Evolutionary conservation across 2,888 invertebrate species (phyloP).

Genomic region (Suillia variegata): DNA sequence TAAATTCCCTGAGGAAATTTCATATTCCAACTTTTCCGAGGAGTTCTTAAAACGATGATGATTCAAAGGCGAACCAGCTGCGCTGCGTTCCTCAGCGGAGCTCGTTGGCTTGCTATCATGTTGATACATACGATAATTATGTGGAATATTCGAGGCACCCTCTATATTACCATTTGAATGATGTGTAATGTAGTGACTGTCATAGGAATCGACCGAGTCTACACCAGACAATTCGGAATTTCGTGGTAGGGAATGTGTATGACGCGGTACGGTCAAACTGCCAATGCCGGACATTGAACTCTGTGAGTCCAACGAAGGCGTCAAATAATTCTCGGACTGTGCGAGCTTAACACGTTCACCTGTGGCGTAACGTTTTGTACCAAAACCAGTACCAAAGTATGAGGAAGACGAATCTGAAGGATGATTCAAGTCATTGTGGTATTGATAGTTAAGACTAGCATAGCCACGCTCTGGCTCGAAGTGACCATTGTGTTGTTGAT

Average conservation of each 20-base stretch:
- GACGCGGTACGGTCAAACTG: conserved; percentile 30
- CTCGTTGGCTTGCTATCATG: conserved; percentile 56
- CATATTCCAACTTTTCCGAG: conserved; percentile 65
- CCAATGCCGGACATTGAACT: conserved; percentile 46
- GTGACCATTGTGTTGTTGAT: conserved; percentile 39
- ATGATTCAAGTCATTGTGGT: conserved; percentile 58
- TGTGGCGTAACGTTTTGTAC: conserved; percentile 45
- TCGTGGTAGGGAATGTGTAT: conserved; percentile 58
- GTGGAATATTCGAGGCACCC: conserved; percentile 29
- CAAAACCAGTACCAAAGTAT: conserved; percentile 54
- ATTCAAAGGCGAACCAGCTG: conserved; percentile 42
- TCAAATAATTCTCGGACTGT: conserved; percentile 56
- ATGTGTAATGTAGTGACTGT: conserved; percentile 60
- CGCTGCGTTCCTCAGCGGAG: conserved; percentile 39
- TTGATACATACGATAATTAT: conserved; percentile 50
- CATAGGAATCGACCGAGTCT: conserved; percentile 60
- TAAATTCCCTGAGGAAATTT: conserved; percentile 66
- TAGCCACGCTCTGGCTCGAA: conserved; percentile 41
- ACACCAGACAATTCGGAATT: conserved; percentile 60
- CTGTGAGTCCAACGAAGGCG: conserved; percentile 56
- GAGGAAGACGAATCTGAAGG: conserved; percentile 59
- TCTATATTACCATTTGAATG: conserved; percentile 47
- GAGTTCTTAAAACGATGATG: conserved; percentile 50
- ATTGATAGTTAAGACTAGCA: conserved; percentile 48
- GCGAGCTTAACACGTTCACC: conserved; percentile 49